Evolutionary conservation across 2,797 vertebrate genomes (phyloP).

Genomic region (Poecilia wingei): DNA sequence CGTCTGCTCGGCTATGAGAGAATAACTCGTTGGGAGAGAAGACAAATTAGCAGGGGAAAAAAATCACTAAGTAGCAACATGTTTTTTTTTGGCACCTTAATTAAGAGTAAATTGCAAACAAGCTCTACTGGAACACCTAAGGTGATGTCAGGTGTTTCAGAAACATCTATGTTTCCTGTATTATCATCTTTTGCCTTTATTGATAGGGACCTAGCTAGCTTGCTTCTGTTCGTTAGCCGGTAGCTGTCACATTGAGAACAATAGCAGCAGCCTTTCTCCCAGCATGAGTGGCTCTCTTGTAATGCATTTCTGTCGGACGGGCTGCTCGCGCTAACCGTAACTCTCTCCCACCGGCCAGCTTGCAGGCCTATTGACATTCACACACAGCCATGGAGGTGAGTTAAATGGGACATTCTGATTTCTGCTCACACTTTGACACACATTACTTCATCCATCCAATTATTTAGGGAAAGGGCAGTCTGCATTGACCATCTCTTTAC

Average conservation of each 20-base stretch:
- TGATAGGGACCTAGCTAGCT: slow-evolving; percentile 48
- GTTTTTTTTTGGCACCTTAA: slow-evolving; percentile 41
- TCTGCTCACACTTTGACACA: slow-evolving; percentile 63
- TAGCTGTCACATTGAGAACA: slow-evolving; percentile 70
- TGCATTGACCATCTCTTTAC: slow-evolving; percentile 69
- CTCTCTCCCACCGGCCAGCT: slow-evolving; percentile 59
- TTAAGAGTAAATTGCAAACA: slow-evolving; percentile 43
- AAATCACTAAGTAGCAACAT: slow-evolving; percentile 46
- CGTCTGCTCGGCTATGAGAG: slow-evolving; percentile 49
- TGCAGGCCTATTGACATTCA: slow-evolving; percentile 63
- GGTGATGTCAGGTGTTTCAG: slow-evolving; percentile 44
- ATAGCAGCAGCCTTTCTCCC: slow-evolving; percentile 66
- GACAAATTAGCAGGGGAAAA: slow-evolving; percentile 44
- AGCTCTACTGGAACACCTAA: slow-evolving; percentile 44
- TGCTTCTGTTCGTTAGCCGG: slow-evolving; percentile 48
- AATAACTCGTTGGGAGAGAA: slow-evolving; percentile 41
- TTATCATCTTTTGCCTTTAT: slow-evolving; percentile 60
- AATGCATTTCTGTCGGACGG: slow-evolving; percentile 77
- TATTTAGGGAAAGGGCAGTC: slow-evolving; percentile 47
- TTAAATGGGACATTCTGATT: slow-evolving; percentile 60
- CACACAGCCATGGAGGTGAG: slow-evolving; percentile 44
- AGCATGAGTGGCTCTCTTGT: slow-evolving; percentile 67
- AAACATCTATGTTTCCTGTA: slow-evolving; percentile 53
- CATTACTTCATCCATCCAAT: slow-evolving; percentile 66
- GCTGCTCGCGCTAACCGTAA: slow-evolving; percentile 67